Base-by-base conservation (phyloP, 2,888 invertebrate species). In the Pachycephus smyrnensis region DNA sequence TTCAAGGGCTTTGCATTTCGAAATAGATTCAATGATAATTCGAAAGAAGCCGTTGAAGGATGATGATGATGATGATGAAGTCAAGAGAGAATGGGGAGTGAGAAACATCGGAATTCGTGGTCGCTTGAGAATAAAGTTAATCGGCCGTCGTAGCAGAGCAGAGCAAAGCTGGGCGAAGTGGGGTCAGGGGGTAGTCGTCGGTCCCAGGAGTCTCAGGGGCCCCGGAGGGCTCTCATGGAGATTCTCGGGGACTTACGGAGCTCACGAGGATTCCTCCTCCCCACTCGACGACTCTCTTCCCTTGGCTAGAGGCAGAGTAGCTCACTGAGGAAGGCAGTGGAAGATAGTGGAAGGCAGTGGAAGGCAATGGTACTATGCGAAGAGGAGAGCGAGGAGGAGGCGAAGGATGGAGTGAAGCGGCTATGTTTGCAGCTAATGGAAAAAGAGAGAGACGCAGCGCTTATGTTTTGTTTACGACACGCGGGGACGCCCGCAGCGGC, bases 101-200 rank as follows among this genome's bases (percentile, higher is more conserved):
- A 40, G 40, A 15, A 40, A 40, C 69, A 32, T 69, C 30, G 12
- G 30, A 30, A 69, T 69, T 32, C 30, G 30, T 32, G 69, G 30
- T 31, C 31, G 69, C 30, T 69, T 23, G 31, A 32, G 69, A 69
- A 30, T 69, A 30, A 69, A 69, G 69, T 69, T 32, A 32, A 69
- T 69, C 69, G 31, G 30, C 69, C 32, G 12, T 69, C 84, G 87
- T 86, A 84, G 84, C 77, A 80, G 79, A 84, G 84, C 82, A 81
- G 82, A 85, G 86, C 77, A 75, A 73, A 80, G 80, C 85, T 31
- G 37, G 76, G 77, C 75, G 77, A 79, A 74, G 73, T 71, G n/a
- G 84, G 84, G 83, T 83, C 87, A 88, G 85, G 83, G 89, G 88
- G 88, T 88, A 86, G 87, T 89, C 87, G 89, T 88, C 91, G 86